Percentiles rank a stretch among this genome's conserved stretches.
These are phyloP conservation scores for Anastrepha ludens DNA, from an alignment of 1,140 invertebrate genomes.

Conservation along the genomic window DNA sequence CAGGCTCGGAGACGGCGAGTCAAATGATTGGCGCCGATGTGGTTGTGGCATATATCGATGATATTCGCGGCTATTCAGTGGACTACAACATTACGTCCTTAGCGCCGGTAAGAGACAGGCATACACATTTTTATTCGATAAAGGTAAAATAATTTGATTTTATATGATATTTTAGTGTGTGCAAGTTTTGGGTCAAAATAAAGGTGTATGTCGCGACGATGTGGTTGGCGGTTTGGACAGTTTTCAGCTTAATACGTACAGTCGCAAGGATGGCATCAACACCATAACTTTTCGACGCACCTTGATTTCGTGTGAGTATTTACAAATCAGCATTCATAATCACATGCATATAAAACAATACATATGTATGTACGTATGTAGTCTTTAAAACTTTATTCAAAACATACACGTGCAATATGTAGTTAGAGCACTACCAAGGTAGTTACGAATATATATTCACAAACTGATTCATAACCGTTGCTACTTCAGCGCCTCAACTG, in stretches of 20 bases:
- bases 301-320: constrained; percentile 82
- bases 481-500: too few relatives aligned
- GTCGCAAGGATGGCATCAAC: constrained; percentile 84
- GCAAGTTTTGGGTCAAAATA: constrained; percentile 88
- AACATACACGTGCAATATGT: too few relatives aligned
- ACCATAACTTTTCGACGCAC: constrained; percentile 85
- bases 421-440: too few relatives aligned
- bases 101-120: constrained; percentile 80
- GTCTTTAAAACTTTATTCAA: too few relatives aligned
- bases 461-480: too few relatives aligned
- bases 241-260: constrained; percentile 84
- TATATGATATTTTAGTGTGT: constrained; percentile 79
- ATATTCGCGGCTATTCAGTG: constrained; percentile 81
- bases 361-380: constrained; percentile 12
- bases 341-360: constrained; percentile 11
- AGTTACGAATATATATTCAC: too few relatives aligned
- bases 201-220: constrained; percentile 89
- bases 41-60: constrained; percentile 85
- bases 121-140: neutral
- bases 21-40: constrained; percentile 92
- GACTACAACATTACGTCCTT: constrained; percentile 92
- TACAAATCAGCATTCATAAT: neutral
- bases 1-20: constrained; percentile 81
- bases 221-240: constrained; percentile 85
- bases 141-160: neutral